phyloP scores from a whole-genome alignment of 2,888 invertebrate genomes.

The Abrostola triplasia region DNA sequence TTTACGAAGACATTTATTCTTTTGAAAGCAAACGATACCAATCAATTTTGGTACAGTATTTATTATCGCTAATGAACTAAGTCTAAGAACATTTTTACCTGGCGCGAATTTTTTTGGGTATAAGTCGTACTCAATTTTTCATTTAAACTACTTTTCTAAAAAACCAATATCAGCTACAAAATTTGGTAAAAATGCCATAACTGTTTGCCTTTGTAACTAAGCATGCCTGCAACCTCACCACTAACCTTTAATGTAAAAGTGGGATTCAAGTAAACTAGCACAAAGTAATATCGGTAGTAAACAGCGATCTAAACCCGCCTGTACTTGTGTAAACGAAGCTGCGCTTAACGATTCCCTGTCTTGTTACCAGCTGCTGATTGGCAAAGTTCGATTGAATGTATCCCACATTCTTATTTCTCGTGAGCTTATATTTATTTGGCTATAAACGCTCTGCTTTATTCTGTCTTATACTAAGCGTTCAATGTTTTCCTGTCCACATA shows the following conservation, averaged over 20 bases:
- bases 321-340: constrained; percentile 54
- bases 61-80: too few species aligned
- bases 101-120: too few species aligned
- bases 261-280: constrained; percentile 31
- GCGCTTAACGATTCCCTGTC: constrained; percentile 55
- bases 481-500: neutral
- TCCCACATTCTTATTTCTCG: constrained; percentile 48
- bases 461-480: neutral
- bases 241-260: neutral
- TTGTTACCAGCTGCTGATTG: constrained; percentile 63
- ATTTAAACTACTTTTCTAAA: too few species aligned
- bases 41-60: too few species aligned
- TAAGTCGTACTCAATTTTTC: too few species aligned
- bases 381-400: constrained; percentile 66
- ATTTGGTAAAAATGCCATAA: too few species aligned
- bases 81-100: too few species aligned
- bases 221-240: neutral
- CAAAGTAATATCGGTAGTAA: constrained; percentile 30
- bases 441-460: too few species aligned
- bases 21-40: constrained; percentile 10
- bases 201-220: too few species aligned
- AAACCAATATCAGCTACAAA: too few species aligned
- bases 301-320: constrained; percentile 30
- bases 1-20: too few species aligned
- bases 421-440: constrained; percentile 49